Evolutionary conservation across 2,113 vertebrate species (phyloP), one percentile per base, ranked within the genome.

Genomic region (Rynchops niger): DNA sequence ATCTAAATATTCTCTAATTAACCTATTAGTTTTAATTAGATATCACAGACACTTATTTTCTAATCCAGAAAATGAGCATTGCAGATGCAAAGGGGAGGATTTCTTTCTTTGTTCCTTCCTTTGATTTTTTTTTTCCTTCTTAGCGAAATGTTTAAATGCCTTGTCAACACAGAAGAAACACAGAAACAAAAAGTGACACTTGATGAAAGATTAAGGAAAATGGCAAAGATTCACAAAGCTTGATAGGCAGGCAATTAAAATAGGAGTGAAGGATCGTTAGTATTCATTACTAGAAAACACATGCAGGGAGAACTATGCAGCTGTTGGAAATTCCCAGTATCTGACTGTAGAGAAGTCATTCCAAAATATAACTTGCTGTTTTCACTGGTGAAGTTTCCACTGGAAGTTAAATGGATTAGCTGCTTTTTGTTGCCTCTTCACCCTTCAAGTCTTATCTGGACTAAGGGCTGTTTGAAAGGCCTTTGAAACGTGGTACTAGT

Each of bases 121-220:
- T 70, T 50, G 29, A 11, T 23, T 80, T 73, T 59, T 76, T 76
- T 69, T 69, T 55, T 50, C 21, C 74, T 53, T 38, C 76, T 65
- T 47, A 70, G 79, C 61, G 67, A 98, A 95, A 96, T 92, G 94
- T 97, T 97, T 96, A 97, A 98, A 97, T 95, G 97, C 90, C 95
- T 97, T 97, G 97, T 98, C 98, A 98, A 98, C 94, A 97, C 86
- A 94, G 89, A 86, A 94, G 90, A 95, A 98, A 97, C 93, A 97
- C 20, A 22, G 74, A 96, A 95, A 61, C n/a, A 34, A 93, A 95
- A 93, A 93, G 79, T 86, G 97, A 95, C 94, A 87, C 40, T 86
- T 38, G 88, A 98, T 97, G 97, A 95, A 97, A 98, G 97, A 98
- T 96, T 96, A 93, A 91, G 97, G 97, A 97, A 96, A 95, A 96